Conservation (phyloP, 2,888 invertebrate genomes). For the Cephus runcator region DNA sequence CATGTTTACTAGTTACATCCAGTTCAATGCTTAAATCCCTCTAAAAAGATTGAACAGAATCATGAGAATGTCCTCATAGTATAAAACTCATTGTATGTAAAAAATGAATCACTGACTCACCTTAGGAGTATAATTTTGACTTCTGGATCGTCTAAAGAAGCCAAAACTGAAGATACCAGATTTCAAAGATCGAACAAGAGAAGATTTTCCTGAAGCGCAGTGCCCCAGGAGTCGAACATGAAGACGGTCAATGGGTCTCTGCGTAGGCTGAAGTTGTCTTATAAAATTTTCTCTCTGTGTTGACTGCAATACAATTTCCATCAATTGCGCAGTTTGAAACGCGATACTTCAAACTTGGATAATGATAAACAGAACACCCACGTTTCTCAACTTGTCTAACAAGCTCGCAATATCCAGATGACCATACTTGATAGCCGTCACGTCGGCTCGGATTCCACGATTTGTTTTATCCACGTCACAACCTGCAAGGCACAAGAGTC, state of each 20-base stretch:
- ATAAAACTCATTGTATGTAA: not conserved
- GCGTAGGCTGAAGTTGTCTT: conserved; percentile 73
- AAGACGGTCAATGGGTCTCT: conserved; percentile 70
- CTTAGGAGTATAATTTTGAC: conserved; percentile 57
- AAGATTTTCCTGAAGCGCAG: conserved; percentile 78
- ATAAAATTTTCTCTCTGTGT: conserved; percentile 68
- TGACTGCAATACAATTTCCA: conserved; percentile 35
- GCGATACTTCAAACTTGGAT: not conserved
- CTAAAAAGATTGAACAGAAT: conserved; percentile 50
- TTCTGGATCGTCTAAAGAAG: conserved; percentile 72
- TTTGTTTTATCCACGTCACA: conserved; percentile 76
- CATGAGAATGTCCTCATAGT: conserved; percentile 5
- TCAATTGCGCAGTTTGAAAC: not conserved
- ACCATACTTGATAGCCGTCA: conserved; percentile 81
- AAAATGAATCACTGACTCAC: conserved; percentile 33
- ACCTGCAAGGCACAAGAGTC: conserved; percentile 77
- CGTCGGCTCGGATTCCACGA: conserved; percentile 78
- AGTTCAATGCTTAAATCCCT: conserved; percentile 69
- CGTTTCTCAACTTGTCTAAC: conserved; percentile 73
- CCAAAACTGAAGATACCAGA: conserved; percentile 75
- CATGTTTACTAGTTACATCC: conserved; percentile 71
- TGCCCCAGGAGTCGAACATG: conserved; percentile 79
- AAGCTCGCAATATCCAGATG: conserved; percentile 76
- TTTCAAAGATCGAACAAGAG: conserved; percentile 74
- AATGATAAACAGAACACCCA: conserved; percentile 57